These are phyloP conservation scores for Anabas testudineus DNA, from an alignment of 2,797 vertebrate species.

Conservation along the genomic window DNA sequence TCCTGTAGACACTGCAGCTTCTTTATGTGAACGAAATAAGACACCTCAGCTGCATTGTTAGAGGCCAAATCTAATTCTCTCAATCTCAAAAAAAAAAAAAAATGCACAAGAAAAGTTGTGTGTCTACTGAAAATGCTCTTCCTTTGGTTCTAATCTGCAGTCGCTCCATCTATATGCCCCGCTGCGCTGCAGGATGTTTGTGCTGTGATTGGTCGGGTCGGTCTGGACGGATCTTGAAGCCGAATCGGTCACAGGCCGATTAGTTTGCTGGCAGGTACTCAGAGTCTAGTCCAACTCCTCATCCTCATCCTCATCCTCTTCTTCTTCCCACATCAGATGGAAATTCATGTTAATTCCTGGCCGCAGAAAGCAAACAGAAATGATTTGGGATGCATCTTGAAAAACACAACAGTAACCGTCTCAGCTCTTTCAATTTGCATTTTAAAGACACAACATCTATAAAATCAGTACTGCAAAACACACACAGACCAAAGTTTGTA, in stretches of 20 bases:
- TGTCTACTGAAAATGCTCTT: background rate
- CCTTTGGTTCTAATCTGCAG: constrained; percentile 28
- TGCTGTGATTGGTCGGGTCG: constrained; percentile 36
- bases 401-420: background rate
- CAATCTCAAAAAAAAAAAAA: constrained; percentile 2
- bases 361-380: constrained; percentile 19
- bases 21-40: constrained; percentile 5
- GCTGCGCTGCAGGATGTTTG: constrained; percentile 33
- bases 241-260: constrained; percentile 61
- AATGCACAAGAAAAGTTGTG: background rate
- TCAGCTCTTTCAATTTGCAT: background rate
- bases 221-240: constrained; percentile 23
- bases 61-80: constrained; percentile 15
- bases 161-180: background rate
- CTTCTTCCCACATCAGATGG: constrained; percentile 13
- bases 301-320: background rate
- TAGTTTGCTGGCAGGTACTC: constrained; percentile 59
- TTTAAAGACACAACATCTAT: background rate
- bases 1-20: background rate
- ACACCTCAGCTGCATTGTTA: constrained; percentile 4
- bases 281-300: constrained; percentile 31
- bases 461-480: background rate
- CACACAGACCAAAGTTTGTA: background rate
- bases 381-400: constrained; percentile 7
- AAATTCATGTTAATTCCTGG: constrained; percentile 47